A percentile compares a stretch with the other conserved stretches of the same genome.
These are phyloP conservation scores for Platysternon megacephalum DNA, from an alignment of 2,113 vertebrate genomes.

Conservation along the genomic window DNA sequence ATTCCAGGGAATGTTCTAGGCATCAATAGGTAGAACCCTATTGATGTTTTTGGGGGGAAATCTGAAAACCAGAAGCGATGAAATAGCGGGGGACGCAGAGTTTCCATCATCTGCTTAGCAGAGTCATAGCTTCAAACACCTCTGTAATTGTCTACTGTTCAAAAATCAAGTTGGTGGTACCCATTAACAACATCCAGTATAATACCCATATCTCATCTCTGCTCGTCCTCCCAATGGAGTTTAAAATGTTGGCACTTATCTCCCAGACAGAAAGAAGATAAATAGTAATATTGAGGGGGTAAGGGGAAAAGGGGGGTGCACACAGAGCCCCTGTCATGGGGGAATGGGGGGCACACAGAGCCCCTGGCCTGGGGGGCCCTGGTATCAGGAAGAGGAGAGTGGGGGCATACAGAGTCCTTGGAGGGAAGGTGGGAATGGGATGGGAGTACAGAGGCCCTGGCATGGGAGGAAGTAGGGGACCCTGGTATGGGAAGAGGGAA, in stretches of 20 bases:
- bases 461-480: neutral
- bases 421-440: neutral
- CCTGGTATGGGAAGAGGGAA: neutral
- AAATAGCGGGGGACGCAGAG: neutral
- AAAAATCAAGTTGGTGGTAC: neutral
- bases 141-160: neutral
- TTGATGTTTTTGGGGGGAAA: neutral
- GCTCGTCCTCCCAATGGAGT: neutral
- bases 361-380: too few relatives aligned
- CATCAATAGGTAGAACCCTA: neutral
- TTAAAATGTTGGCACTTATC: neutral
- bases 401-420: too few relatives aligned
- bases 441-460: neutral
- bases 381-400: too few relatives aligned
- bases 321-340: too few relatives aligned
- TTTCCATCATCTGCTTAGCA: neutral
- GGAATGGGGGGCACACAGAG: too few relatives aligned
- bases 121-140: constrained; percentile 11
- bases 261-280: neutral
- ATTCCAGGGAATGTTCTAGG: neutral
- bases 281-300: neutral
- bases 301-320: neutral
- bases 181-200: neutral
- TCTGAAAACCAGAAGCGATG: neutral
- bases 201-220: neutral